Evolutionary conservation across 2,113 vertebrate species (phyloP).

Genomic region (Fregetta grallaria): DNA sequence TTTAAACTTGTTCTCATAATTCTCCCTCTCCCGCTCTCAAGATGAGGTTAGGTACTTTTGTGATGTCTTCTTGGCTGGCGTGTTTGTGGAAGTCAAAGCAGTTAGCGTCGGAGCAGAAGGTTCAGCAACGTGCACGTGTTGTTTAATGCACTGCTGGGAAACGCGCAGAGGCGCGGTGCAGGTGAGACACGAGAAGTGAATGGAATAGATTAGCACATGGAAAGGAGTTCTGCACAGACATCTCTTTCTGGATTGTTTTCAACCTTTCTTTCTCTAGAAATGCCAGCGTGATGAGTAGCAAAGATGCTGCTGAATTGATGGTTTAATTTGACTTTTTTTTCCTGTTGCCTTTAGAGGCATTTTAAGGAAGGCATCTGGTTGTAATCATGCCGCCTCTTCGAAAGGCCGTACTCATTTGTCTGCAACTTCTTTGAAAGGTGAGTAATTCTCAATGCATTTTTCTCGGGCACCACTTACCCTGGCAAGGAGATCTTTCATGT

Average conservation of each 20-base stretch:
- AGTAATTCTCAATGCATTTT: neutral
- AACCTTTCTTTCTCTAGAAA: neutral
- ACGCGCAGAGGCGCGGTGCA: neutral
- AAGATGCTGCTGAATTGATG: neutral
- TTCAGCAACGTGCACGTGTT: neutral
- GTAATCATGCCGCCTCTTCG: neutral
- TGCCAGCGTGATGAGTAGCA: neutral
- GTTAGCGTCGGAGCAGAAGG: neutral
- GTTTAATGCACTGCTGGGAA: neutral
- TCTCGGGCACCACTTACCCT: neutral
- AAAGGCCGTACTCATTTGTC: conserved; percentile 35
- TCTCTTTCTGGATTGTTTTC: neutral
- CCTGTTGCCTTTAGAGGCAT: neutral
- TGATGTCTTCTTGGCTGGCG: neutral
- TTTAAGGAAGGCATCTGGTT: neutral
- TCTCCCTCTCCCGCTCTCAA: neutral
- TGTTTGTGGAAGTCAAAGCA: neutral
- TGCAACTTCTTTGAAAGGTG: conserved; percentile 21
- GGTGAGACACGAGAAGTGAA: neutral
- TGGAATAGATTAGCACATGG: neutral
- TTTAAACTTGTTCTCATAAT: conserved; percentile 23
- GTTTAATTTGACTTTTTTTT: conserved; percentile 7
- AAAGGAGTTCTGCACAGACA: neutral
- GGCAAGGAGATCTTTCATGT: neutral
- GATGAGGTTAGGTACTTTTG: conserved; percentile 8